Evolutionary conservation across 2,113 vertebrate species (phyloP).

Genomic region (Antigone vipio): DNA sequence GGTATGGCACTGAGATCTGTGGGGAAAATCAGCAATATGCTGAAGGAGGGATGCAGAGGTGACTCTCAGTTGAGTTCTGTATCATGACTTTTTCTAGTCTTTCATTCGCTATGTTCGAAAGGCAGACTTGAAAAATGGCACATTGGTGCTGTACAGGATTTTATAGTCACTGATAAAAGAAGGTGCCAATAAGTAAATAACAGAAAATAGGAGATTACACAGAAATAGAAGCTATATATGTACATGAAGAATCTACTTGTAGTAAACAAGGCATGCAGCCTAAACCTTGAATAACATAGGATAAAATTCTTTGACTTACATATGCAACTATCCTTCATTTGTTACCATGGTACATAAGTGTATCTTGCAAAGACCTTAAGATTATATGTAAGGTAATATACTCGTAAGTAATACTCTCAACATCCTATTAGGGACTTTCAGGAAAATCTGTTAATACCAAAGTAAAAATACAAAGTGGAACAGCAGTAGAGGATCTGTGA

Average conservation of each 20-base stretch:
- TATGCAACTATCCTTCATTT: background rate
- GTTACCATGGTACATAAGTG: background rate
- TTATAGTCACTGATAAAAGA: background rate
- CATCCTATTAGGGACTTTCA: background rate
- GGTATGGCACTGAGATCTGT: background rate
- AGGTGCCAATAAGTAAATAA: background rate
- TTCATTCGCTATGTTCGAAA: background rate
- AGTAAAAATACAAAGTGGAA: background rate
- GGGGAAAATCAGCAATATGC: background rate
- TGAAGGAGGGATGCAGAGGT: background rate
- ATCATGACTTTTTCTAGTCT: background rate
- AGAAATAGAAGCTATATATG: background rate
- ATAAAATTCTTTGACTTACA: background rate
- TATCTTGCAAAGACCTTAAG: background rate
- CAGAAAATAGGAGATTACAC: background rate
- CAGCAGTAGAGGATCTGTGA: background rate
- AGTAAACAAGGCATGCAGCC: background rate
- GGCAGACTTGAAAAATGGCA: background rate
- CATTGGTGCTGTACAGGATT: background rate
- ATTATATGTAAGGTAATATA: background rate
- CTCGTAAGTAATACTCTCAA: background rate
- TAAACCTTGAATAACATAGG: background rate
- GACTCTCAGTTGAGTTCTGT: background rate
- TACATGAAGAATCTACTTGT: background rate
- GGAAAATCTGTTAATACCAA: background rate